Percentiles rank a stretch among this genome's conserved stretches.
These are phyloP conservation scores for Pseudachorutes palmiensis DNA, from an alignment of 1,140 invertebrate species.

Conservation along the genomic window DNA sequence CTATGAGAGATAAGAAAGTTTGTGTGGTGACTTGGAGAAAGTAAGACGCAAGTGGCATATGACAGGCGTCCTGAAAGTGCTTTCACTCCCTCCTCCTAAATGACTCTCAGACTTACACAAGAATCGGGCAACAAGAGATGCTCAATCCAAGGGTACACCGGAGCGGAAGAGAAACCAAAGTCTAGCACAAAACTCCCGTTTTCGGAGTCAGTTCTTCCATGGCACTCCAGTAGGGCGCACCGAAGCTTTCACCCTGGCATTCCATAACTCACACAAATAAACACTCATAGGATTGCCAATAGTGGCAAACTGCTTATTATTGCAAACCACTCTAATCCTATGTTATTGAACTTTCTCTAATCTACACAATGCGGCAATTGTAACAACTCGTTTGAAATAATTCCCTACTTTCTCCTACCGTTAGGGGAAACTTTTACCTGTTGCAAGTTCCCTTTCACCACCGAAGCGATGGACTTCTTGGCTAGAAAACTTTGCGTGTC, in stretches of 20 bases:
- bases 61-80: slow-evolving; percentile 7
- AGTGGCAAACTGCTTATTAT: no score
- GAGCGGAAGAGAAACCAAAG: no score
- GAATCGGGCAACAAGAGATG: background rate
- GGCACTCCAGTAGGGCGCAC: background rate
- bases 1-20: no score
- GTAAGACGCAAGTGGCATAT: slow-evolving; percentile 6
- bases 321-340: no score
- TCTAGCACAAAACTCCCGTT: no score
- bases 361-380: no score
- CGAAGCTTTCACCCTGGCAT: no score
- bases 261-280: no score
- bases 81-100: slow-evolving; percentile 7
- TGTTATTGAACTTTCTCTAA: background rate
- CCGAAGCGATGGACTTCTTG: background rate
- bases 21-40: slow-evolving; percentile 1
- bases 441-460: background rate
- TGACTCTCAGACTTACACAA: background rate
- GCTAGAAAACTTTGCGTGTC: background rate
- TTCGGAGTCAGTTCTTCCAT: background rate
- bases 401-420: background rate
- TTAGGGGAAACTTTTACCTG: background rate
- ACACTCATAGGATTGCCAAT: no score
- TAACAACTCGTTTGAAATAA: no score
- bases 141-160: background rate